phyloP scores from a whole-genome alignment of 2,797 vertebrate genomes.

The Carapus acus region DNA sequence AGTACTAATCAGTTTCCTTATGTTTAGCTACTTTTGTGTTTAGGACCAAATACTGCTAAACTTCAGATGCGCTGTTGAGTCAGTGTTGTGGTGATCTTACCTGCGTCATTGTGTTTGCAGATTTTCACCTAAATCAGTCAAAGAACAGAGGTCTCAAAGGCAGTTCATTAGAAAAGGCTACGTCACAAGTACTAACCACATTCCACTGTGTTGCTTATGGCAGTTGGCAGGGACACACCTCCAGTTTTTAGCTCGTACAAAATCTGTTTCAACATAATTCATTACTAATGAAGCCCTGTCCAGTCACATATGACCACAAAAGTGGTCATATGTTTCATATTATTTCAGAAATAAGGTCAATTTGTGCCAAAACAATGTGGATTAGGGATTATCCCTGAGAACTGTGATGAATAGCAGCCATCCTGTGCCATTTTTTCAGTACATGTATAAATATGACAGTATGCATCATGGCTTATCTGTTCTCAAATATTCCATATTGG shows the following conservation, averaged over 20 bases:
- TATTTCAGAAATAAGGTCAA: slow-evolving; percentile 29
- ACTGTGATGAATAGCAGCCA: slow-evolving; percentile 53
- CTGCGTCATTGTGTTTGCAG: slow-evolving; percentile 26
- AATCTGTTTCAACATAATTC: no score
- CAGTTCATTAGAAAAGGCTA: slow-evolving; percentile 21
- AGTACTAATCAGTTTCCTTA: slow-evolving; percentile 49
- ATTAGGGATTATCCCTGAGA: slow-evolving; percentile 36
- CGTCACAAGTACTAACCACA: slow-evolving; percentile 1
- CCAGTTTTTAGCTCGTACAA: slow-evolving; percentile 32
- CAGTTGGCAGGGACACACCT: slow-evolving; percentile 8
- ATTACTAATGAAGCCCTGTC: slow-evolving; percentile 13
- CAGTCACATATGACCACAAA: neutral
- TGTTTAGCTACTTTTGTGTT: slow-evolving; percentile 49
- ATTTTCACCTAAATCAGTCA: slow-evolving; percentile 32
- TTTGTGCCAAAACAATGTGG: slow-evolving; percentile 62
- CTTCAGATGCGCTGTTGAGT: slow-evolving; percentile 43
- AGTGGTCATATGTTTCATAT: slow-evolving; percentile 30
- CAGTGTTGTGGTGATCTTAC: slow-evolving; percentile 59
- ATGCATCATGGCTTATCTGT: slow-evolving; percentile 53
- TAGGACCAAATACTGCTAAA: slow-evolving; percentile 53
- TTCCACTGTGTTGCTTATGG: slow-evolving; percentile 50
- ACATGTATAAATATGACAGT: slow-evolving; percentile 45
- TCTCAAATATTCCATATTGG: slow-evolving; percentile 25
- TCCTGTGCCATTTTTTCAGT: slow-evolving; percentile 65
- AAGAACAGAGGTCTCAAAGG: slow-evolving; percentile 27